Evolutionary conservation across 2,888 invertebrate species (phyloP).

Genomic region (Eupithecia dodoneata): DNA sequence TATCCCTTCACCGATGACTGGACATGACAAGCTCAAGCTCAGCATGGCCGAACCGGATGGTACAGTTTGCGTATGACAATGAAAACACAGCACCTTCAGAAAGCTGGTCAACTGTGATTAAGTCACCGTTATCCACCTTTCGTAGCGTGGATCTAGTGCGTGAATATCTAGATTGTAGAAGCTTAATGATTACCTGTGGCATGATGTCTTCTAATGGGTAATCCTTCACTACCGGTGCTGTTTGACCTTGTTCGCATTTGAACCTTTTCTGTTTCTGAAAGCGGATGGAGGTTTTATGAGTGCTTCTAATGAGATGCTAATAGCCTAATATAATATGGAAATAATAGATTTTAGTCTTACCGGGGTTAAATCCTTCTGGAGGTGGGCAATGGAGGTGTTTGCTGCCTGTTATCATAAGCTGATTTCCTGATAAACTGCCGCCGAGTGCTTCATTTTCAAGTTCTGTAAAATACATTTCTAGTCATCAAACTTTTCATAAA

Average conservation of each 20-base stretch:
- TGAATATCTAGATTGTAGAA: conserved; percentile 35
- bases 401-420: conserved; percentile 90
- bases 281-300: conserved; percentile 44
- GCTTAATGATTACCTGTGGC: conserved; percentile 73
- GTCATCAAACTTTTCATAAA: not conserved
- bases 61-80: conserved; percentile 48
- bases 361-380: conserved; percentile 85
- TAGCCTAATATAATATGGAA: conserved; percentile 22
- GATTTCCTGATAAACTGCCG: conserved; percentile 89
- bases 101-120: conserved; percentile 38
- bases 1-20: conserved; percentile 40
- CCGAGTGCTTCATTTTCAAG: conserved; percentile 79
- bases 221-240: conserved; percentile 84
- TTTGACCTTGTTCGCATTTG: conserved; percentile 83
- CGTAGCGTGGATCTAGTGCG: conserved; percentile 40
- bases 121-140: conserved; percentile 38
- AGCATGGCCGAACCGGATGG: conserved; percentile 32
- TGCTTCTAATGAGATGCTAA: conserved; percentile 42
- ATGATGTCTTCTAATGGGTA: conserved; percentile 84
- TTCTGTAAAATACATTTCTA: conserved; percentile 61
- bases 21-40: conserved; percentile 43
- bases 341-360: conserved; percentile 50
- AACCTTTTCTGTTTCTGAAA: conserved; percentile 81
- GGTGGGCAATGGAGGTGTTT: conserved; percentile 91
- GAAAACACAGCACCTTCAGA: conserved; percentile 46